Percentiles rank a stretch among this genome's conserved stretches.
Evolutionary conservation across 1,140 invertebrate species (phyloP).

Genomic region (Drosophila kurseongensis): DNA sequence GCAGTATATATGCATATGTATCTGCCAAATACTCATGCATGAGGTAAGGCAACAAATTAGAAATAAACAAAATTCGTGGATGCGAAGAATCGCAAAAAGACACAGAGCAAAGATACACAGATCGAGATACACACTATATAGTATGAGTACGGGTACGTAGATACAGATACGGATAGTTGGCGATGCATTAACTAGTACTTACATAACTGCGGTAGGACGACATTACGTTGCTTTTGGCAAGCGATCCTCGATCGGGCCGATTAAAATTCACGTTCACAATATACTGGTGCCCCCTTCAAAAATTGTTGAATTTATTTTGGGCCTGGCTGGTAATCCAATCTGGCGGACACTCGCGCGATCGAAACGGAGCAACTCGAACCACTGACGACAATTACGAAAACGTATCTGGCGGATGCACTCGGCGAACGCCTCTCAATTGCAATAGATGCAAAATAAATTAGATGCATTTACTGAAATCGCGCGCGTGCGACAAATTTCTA

Average conservation of each 20-base stretch:
- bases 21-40: constrained; percentile 30
- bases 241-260: constrained; percentile 17
- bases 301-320: constrained; percentile 28
- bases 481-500: constrained; percentile 46
- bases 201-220: constrained; percentile 84
- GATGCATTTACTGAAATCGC: constrained; percentile 64
- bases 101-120: constrained; percentile 30
- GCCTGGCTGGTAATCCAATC: constrained; percentile 56
- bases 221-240: constrained; percentile 72
- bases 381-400: constrained; percentile 47
- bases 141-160: constrained; percentile 5
- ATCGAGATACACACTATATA: constrained; percentile 21
- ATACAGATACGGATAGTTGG: constrained; percentile 52
- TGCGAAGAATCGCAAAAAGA: constrained; percentile 53
- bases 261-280: constrained; percentile 28
- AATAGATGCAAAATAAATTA: constrained; percentile 80
- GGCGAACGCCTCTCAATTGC: constrained; percentile 65
- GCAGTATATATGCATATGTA: constrained; percentile 1
- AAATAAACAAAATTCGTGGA: constrained; percentile 53
- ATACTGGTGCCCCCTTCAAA: constrained; percentile 1
- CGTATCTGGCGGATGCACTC: constrained; percentile 64
- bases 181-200: constrained; percentile 67
- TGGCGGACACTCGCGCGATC: constrained; percentile 35
- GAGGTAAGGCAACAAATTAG: constrained; percentile 52
- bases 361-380: constrained; percentile 40